Evolutionary conservation across 2,113 vertebrate species (phyloP), one percentile per base, ranked within the genome.

Genomic region (Phoxinus phoxinus): DNA sequence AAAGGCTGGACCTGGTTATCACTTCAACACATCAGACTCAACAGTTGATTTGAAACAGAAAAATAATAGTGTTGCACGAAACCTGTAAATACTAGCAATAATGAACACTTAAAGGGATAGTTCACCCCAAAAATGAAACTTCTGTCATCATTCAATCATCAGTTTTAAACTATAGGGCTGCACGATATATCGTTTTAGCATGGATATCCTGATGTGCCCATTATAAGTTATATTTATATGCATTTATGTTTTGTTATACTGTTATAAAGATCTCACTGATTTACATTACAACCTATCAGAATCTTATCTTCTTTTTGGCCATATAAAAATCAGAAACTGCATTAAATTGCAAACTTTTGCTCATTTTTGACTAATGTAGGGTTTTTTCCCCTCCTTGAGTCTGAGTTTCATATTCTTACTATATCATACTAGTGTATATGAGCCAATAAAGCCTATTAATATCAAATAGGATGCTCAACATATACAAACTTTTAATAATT

Each of bases 1-100:
- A 48, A 27, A 86, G 67, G 37, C 69, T 79, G 46, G 71, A 86
- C 32, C 63, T n/a, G 79, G 61, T 81, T 19, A 51, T 78, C 77
- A 76, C 78, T 35, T 58, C 2, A 81, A 71, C 80, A 76, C 46
- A 37, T 44, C 56, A 48, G 74, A 53, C 59, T 59, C 63, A 58
- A 11, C 17, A 32, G 63, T 32, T 23, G 10, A 17, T 27, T 44
- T 13, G 27, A 21, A 67, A 77, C 25, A 76, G 13, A 59, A 65
- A 17, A 69, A 48, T 51, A 69, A 67, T 27, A 48, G 19, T 35
- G 67, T 44, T 61, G 71, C 23, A 51, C 69, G 17, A 37, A 44
- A 77, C 86, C 71, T 30, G 23, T 17, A 61, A 61, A 79, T 61
- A 78, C 76, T 41, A 21, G 4, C 10, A 56, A 78, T 32, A 58